phyloP scores from a whole-genome alignment of 2,888 invertebrate species.

The Watsonalla cultraria region DNA sequence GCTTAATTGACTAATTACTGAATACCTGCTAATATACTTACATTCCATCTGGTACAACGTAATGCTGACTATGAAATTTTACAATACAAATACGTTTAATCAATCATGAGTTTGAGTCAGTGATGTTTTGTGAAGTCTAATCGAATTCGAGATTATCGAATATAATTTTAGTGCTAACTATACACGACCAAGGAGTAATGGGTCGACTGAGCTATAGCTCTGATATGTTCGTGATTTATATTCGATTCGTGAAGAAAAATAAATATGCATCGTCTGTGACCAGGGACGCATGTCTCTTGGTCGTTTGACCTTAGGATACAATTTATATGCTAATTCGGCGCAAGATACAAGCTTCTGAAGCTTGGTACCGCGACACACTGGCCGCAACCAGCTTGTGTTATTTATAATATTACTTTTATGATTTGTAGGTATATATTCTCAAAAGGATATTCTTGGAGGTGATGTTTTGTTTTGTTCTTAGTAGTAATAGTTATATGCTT shows the following conservation, averaged over 20 bases:
- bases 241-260: constrained; percentile 15
- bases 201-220: too few relatives aligned
- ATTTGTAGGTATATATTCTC: constrained; percentile 10
- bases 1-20: background rate
- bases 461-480: too few relatives aligned
- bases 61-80: background rate
- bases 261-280: constrained; percentile 47
- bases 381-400: constrained; percentile 50
- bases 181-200: too few relatives aligned
- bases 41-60: background rate
- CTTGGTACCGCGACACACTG: constrained; percentile 27
- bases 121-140: too few relatives aligned
- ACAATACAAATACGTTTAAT: background rate
- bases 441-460: too few relatives aligned
- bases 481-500: too few relatives aligned
- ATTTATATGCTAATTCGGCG: constrained; percentile 77
- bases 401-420: constrained; percentile 66
- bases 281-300: constrained; percentile 69
- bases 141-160: too few relatives aligned
- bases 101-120: background rate
- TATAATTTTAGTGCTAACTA: too few relatives aligned
- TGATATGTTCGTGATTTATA: background rate
- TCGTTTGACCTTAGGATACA: constrained; percentile 74
- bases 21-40: background rate
- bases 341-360: constrained; percentile 71